Evolutionary conservation across 2,113 vertebrate species (phyloP), one percentile per base, ranked within the genome.

Genomic region (Scartelaos histophorus): DNA sequence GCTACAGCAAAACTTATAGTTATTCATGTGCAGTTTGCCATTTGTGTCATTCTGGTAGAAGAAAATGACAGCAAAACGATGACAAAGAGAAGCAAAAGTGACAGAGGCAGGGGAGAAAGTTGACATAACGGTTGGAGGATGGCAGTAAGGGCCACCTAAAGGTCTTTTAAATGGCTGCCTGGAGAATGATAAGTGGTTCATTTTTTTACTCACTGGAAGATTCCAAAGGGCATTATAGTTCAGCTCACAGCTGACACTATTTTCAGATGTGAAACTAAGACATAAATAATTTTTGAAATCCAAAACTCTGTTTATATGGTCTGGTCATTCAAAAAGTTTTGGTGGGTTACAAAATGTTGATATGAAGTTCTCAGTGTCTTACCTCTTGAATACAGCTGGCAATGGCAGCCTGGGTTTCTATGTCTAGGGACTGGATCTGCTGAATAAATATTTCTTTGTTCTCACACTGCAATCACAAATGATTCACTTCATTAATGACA

Each of bases 311-410:
- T 70, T 53, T 79, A 65, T 45, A 17, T 64, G 62, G 66, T 71
- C 69, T 60, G 67, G 29, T 54, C 73, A 38, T 75, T 25, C 13
- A 29, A 53, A 46, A 54, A 35, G 21, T 60, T 67, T 66, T 1
- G 47, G 74, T 70, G 17, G 24, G 49, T 43, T 16, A 0, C 24
- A 62, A 58, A 80, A 69, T 15, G 3, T 1, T 61, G 1, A 81
- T 53, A 67, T 19, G 47, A 78, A 70, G 43, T 71, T 7, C 46
- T 17, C 19, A 57, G 25, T 70, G 74, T 51, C 61, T 4, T 62
- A 97, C 96, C 95, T 97, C 93, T 83, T 96, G 95, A 82, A 97
- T 97, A 68, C 90, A 93, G 22, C 81, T 75, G 2, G 95, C 96
- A 66, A 97, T 88, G 43, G 89, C 90, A 1, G 93, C 90, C 89